phyloP scores from a whole-genome alignment of 2,888 invertebrate species.

The Caenorhabditis angaria region DNA sequence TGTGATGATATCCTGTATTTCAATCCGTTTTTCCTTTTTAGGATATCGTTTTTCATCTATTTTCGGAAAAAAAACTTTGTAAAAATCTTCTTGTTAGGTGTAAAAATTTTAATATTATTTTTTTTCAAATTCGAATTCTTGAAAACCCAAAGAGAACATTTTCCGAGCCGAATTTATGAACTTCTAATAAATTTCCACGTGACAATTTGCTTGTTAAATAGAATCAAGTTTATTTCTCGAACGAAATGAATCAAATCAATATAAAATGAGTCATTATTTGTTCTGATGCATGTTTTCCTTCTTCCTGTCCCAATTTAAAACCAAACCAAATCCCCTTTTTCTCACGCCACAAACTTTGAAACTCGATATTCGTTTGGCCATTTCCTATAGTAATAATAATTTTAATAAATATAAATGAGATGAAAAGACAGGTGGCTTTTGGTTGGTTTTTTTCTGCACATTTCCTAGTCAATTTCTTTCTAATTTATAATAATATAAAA shows the following conservation, averaged over 20 bases:
- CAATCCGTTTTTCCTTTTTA: background rate
- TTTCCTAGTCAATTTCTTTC: background rate
- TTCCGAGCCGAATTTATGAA: no score
- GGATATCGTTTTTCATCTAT: background rate
- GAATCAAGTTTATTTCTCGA: no score
- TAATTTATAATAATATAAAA: background rate
- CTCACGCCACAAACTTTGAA: no score
- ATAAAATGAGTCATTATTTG: background rate
- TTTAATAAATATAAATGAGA: no score
- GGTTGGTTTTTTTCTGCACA: background rate
- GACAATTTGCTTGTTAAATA: no score
- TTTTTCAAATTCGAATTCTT: no score
- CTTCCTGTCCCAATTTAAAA: background rate
- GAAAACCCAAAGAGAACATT: no score
- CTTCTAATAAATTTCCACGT: no score
- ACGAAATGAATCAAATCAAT: no score
- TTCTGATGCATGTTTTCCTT: background rate
- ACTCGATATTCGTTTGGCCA: background rate
- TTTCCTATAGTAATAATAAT: background rate
- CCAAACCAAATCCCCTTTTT: background rate
- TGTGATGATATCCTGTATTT: background rate
- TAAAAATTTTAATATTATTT: no score
- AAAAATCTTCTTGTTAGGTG: no score
- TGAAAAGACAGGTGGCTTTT: background rate
- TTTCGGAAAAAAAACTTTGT: no score